Percentiles rank a stretch among this genome's conserved stretches.
Evolutionary conservation across 2,888 invertebrate genomes (phyloP).

Genomic region (Thecophora atra): DNA sequence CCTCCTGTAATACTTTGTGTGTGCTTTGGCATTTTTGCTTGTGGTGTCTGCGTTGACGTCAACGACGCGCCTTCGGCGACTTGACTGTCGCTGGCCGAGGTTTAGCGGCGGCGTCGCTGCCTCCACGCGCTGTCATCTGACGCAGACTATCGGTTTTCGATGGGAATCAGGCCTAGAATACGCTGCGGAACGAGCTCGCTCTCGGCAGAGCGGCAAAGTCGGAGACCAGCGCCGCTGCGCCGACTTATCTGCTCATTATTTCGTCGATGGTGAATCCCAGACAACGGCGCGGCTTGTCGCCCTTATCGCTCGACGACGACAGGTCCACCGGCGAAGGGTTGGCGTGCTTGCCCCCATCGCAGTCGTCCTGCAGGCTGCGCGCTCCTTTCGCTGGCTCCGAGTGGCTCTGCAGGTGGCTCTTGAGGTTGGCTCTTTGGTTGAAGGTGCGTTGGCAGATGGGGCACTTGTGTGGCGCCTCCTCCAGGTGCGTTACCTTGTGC

Average conservation of each 20-base stretch:
- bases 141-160: not conserved
- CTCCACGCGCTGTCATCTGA: not conserved
- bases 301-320: slow-evolving; percentile 67
- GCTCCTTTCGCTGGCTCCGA: slow-evolving; percentile 63
- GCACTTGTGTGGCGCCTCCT: slow-evolving; percentile 93
- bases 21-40: slow-evolving; percentile 55
- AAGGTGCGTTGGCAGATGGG: slow-evolving; percentile 88
- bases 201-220: slow-evolving; percentile 36
- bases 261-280: slow-evolving; percentile 88
- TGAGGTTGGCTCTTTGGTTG: slow-evolving; percentile 91
- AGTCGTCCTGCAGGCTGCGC: slow-evolving; percentile 13
- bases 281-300: slow-evolving; percentile 67
- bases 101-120: slow-evolving; percentile 4
- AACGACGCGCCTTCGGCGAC: not conserved
- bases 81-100: not conserved
- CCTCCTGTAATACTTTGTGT: slow-evolving; percentile 44
- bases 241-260: slow-evolving; percentile 79
- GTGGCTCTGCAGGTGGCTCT: slow-evolving; percentile 89
- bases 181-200: slow-evolving; percentile 2
- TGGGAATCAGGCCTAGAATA: not conserved
- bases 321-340: slow-evolving; percentile 68
- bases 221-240: slow-evolving; percentile 38
- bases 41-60: not conserved
- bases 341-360: not conserved
- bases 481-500: slow-evolving; percentile 92